Conservation (phyloP, 2,113 vertebrate species). For the Grantiella picta region DNA sequence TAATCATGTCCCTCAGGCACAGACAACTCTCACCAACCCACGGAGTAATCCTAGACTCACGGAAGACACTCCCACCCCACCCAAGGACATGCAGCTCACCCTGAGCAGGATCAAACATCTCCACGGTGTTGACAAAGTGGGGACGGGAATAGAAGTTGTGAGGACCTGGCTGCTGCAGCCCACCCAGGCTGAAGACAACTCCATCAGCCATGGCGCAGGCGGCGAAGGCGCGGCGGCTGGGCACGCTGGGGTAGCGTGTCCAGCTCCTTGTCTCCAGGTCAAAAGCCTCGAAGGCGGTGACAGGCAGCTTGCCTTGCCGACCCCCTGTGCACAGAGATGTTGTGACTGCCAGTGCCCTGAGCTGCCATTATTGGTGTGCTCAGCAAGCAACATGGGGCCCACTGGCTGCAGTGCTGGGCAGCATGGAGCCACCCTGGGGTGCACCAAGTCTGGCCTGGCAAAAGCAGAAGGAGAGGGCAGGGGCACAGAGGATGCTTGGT, state of each 20-base stretch:
- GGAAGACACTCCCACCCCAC: not conserved
- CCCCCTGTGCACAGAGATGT: constrained; percentile 75
- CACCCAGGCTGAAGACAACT: constrained; percentile 90
- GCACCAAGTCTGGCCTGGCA: not conserved
- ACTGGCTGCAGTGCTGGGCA: not conserved
- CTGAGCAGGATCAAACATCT: constrained; percentile 90
- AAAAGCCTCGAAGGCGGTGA: constrained; percentile 95
- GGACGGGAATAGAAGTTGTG: constrained; percentile 99
- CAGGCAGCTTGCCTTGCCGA: constrained; percentile 93
- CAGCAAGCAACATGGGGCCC: not conserved
- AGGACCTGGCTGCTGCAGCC: constrained; percentile 93
- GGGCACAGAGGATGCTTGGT: accelerated
- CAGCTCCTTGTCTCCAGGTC: constrained; percentile 92
- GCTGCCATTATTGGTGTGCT: not conserved
- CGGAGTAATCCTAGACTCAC: not conserved
- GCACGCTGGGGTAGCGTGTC: constrained; percentile 90
- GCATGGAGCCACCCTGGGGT: not conserved
- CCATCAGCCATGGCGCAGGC: constrained; percentile 83
- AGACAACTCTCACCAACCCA: not conserved
- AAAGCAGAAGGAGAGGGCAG: not conserved
- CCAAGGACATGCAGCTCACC: constrained; percentile 72
- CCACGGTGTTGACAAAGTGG: constrained; percentile 96
- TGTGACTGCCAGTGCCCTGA: not conserved
- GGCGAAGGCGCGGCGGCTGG: constrained; percentile 93
- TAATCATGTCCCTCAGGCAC: not conserved